These are phyloP conservation scores for Aselliscus stoliczkanus DNA, from an alignment of 2,797 vertebrate genomes.

Conservation along the genomic window DNA sequence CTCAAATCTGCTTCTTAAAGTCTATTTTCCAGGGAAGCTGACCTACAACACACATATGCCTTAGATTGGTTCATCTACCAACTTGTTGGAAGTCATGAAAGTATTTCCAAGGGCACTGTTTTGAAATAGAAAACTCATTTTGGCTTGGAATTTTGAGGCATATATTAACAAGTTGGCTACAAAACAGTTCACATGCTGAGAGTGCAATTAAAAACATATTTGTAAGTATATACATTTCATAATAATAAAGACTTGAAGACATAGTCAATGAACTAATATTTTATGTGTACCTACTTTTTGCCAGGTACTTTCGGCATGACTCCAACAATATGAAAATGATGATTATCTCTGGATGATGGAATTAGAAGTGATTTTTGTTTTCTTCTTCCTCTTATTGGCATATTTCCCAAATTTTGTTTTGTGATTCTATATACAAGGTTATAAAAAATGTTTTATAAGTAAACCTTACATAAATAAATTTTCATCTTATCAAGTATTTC, in stretches of 20 bases:
- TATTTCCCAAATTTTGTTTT: neutral
- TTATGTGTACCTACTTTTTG: neutral
- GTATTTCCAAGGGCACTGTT: neutral
- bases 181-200: neutral
- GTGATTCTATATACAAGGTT: neutral
- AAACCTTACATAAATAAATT: neutral
- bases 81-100: neutral
- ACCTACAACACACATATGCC: neutral
- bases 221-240: neutral
- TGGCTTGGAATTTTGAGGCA: neutral
- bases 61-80: neutral
- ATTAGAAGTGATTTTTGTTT: neutral
- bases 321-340: neutral
- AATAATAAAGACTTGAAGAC: neutral
- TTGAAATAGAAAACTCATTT: neutral
- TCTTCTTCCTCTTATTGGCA: neutral
- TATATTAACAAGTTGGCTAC: neutral
- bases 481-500: neutral
- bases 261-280: neutral
- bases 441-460: neutral
- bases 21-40: neutral
- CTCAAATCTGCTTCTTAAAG: neutral
- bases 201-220: neutral
- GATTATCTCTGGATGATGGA: neutral
- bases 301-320: neutral